A percentile compares a stretch with the other conserved stretches of the same genome.
Conservation (phyloP, 2,113 vertebrate species). For the Rattus norvegicus region DNA sequence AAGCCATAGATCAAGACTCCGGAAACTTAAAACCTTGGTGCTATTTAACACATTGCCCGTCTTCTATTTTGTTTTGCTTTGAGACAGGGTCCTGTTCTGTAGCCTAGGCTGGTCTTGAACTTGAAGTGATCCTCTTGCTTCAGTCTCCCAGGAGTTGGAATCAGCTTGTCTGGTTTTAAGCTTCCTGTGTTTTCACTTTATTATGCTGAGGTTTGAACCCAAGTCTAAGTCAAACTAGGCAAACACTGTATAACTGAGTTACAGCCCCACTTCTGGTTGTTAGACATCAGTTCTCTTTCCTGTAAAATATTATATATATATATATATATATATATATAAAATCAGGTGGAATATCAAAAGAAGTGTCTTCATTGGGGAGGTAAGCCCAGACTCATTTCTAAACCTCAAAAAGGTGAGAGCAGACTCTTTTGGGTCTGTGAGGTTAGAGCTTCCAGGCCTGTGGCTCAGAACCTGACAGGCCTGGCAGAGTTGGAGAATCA, state of each 20-base stretch:
- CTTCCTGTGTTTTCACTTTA: neutral
- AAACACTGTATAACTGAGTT: neutral
- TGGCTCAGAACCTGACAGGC: neutral
- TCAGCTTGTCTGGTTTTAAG: neutral
- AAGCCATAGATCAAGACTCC: neutral
- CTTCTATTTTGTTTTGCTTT: neutral
- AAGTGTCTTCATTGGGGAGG: neutral
- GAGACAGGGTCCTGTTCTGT: neutral
- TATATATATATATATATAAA: too few relatives aligned
- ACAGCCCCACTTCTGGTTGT: neutral
- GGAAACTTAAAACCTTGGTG: neutral
- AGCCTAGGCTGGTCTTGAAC: neutral
- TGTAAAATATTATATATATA: too few relatives aligned
- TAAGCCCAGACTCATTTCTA: neutral
- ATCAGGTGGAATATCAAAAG: neutral
- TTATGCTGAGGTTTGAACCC: neutral
- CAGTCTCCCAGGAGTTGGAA: neutral
- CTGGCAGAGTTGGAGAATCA: neutral
- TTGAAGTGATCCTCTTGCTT: neutral
- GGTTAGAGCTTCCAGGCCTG: neutral
- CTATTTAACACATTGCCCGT: neutral
- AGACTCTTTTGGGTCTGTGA: neutral
- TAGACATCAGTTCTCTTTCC: neutral
- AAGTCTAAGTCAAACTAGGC: neutral
- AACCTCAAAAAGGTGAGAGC: neutral